Evolutionary conservation across 2,797 vertebrate species (phyloP), one percentile per base, ranked within the genome.

Genomic region (Vultur gryphus): DNA sequence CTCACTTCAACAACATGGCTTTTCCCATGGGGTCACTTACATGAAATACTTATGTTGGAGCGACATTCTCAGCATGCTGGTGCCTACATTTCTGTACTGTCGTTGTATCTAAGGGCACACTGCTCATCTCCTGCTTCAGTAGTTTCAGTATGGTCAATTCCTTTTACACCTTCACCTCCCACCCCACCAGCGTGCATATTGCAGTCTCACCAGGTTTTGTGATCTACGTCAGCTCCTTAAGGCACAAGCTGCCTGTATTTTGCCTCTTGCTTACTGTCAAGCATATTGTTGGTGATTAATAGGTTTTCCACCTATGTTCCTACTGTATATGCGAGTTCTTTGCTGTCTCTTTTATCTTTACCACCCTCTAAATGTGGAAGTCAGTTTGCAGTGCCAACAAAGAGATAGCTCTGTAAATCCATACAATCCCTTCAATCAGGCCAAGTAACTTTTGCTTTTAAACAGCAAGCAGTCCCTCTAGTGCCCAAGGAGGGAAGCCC

Each of bases 111-210:
- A 41, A 71, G 29, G 37, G 44, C 21, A 17, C 17, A 10, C 18
- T 44, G 35, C 7, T 90, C 18, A 26, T 41, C 28, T 49, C n/a
- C 62, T 71, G 10, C 23, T 49, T 61, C 43, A 28, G 10, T 21
- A 49, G 31, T 83, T 87, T 55, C 71, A 51, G 9, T 12, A 2
- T 3, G 8, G 20, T 52, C 8, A 16, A 17, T 26, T n/a, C 29
- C 28, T 79, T 78, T 15, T 2, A 39, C 4, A 13, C 39, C 20
- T 87, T 49, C 23, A 54, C 33, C 41, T 84, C 35, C 25, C 28
- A 20, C 20, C 46, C 52, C 39, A 48, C 14, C 13, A 16, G 4
- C 49, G 3, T 24, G 15, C 1, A 0, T 46, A 21, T 6, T 43
- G 43, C 52, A 70, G 10, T 33, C 55, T 89, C 59, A 81, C 16